Evolutionary conservation across 2,797 vertebrate species (phyloP).

Genomic region (Crotalus adamanteus): DNA sequence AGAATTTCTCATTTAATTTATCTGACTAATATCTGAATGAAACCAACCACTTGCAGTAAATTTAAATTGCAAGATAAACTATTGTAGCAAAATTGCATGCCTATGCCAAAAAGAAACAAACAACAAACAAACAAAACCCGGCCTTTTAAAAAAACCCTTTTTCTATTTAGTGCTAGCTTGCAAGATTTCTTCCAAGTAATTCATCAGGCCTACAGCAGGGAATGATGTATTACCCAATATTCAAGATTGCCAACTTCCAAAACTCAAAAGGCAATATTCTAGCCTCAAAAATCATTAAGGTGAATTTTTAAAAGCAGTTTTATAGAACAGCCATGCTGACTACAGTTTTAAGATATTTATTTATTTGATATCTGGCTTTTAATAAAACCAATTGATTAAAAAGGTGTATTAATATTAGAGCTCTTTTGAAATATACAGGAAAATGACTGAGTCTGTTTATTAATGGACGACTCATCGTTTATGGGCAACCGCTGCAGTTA

Average conservation of each 20-base stretch:
- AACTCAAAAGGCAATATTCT: conserved; percentile 14
- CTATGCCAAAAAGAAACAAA: neutral
- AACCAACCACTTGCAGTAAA: conserved; percentile 51
- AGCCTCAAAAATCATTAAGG: conserved; percentile 3
- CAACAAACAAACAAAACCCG: neutral
- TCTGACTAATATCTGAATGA: conserved; percentile 52
- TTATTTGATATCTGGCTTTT: neutral
- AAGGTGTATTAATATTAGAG: neutral
- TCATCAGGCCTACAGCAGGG: conserved; percentile 15
- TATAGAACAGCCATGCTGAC: neutral
- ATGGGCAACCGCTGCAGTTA: neutral
- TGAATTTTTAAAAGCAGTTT: neutral
- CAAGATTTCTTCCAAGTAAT: conserved; percentile 37
- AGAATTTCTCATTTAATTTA: conserved; percentile 44
- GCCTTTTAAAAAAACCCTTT: neutral
- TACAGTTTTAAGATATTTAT: neutral
- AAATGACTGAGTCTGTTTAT: neutral
- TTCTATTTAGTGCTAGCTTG: conserved; percentile 35
- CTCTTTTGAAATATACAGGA: neutral
- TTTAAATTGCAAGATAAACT: conserved; percentile 49
- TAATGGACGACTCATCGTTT: neutral
- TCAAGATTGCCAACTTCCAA: conserved; percentile 15
- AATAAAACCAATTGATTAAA: neutral
- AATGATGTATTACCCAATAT: conserved; percentile 12
- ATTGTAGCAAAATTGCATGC: conserved; percentile 15